Base-by-base conservation (phyloP, 1,140 invertebrate species). In the Drosophila kanapiae region DNA sequence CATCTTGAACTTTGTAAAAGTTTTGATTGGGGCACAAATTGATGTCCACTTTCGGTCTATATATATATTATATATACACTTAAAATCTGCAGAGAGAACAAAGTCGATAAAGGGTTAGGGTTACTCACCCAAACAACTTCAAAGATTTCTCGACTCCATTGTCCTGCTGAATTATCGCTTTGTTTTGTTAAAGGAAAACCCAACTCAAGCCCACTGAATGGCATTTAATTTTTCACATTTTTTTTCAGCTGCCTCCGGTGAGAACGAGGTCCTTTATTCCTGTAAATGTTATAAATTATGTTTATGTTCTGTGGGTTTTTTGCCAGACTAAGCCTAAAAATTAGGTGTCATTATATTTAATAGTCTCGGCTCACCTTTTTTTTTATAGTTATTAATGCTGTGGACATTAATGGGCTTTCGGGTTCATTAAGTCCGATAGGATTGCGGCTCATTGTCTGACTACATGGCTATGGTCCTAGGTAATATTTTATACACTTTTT, bases 191-290 rank as follows among this genome's bases (percentile, higher is more conserved):
- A 23, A n/a, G 23, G n/a, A 38, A 58, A 57, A 45, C 48, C 43
- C 38, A 56, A 35, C 40, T 49, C 60, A 75, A 49, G 3, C 74
- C 59, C 48, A 65, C 68, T 65, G 62, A 88, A 87, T 87, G 72
- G 53, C 83, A 78, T 78, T 84, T 84, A 78, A 90, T 88, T 90
- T 84, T 81, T 88, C 84, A 87, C 77, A 56, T 58, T 60, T 64
- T 49, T 31, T 8, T 2, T 8, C 6, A 18, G 47, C 45, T 27
- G 23, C 37, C 31, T 31, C 3, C 43, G 53, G 14, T 40, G 35
- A 14, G 29, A 23, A 29, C 18, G 14, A 35, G 40, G 49, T 60
- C 42, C 45, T 61, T 64, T 57, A 56, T 62, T 68, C 59, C 35
- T 67, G 51, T 59, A 63, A 81, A 65, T 53, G 57, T 75, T 74